Evolutionary conservation across 1,140 invertebrate species (phyloP).

Genomic region (Aphelinus atriplicis): DNA sequence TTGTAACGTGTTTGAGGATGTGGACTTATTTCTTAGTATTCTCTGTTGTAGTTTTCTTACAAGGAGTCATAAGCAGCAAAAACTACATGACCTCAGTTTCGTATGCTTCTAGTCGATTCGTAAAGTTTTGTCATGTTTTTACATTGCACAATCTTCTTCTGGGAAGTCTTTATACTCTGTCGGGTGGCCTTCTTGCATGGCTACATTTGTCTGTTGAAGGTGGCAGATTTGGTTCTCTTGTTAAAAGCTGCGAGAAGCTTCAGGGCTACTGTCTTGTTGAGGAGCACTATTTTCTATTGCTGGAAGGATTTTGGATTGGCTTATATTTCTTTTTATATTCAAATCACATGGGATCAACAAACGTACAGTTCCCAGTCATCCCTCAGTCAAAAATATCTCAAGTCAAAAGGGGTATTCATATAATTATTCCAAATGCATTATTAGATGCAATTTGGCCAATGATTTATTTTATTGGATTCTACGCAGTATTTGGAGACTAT

Average conservation of each 20-base stretch:
- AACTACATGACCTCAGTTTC: conserved; percentile 66
- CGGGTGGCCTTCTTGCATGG: conserved; percentile 71
- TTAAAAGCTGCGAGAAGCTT: conserved; percentile 47
- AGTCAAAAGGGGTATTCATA: conserved; percentile 69
- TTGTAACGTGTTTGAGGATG: conserved; percentile 67
- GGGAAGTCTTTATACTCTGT: conserved; percentile 67
- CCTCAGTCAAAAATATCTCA: conserved; percentile 74
- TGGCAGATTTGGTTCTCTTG: conserved; percentile 65
- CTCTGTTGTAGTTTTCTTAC: conserved; percentile 65
- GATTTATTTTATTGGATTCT: conserved; percentile 70
- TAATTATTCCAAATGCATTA: conserved; percentile 69
- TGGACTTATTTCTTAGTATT: conserved; percentile 69
- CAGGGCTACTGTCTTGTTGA: conserved; percentile 63
- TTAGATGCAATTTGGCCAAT: conserved; percentile 70
- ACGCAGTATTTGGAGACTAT: conserved; percentile 68
- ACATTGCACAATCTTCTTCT: conserved; percentile 71
- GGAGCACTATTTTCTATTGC: conserved; percentile 70
- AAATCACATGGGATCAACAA: conserved; percentile 60
- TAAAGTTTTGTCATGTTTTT: conserved; percentile 70
- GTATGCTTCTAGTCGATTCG: conserved; percentile 71
- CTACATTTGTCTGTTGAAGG: conserved; percentile 71
- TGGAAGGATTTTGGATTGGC: conserved; percentile 76
- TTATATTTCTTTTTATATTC: conserved; percentile 74
- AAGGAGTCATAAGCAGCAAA: conserved; percentile 71
- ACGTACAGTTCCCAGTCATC: conserved; percentile 71